Percentiles rank a stretch among this genome's conserved stretches.
Conservation (phyloP, 2,797 vertebrate species). For the Acanthurus leucopareius region DNA sequence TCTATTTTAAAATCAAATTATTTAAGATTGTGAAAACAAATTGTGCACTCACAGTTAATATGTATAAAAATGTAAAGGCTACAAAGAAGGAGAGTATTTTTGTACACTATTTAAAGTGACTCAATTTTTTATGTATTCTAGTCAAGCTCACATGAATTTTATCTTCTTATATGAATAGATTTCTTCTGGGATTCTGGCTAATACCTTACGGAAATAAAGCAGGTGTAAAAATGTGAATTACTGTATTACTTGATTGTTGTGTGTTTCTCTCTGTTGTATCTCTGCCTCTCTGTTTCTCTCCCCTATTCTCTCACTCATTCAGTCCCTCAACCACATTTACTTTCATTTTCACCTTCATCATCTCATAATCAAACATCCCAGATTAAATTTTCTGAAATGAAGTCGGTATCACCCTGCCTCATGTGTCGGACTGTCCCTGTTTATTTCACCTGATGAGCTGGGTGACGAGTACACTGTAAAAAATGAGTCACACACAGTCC, state of each 20-base stretch:
- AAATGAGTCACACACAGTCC: conserved; percentile 1
- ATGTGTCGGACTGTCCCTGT: conserved; percentile 21
- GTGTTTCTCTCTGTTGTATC: not conserved
- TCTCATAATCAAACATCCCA: conserved; percentile 56
- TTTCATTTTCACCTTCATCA: conserved; percentile 60
- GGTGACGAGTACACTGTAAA: conserved; percentile 51
- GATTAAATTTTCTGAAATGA: conserved; percentile 61
- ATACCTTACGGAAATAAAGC: conserved; percentile 33
- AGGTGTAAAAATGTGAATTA: conserved; percentile 25
- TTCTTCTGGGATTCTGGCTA: conserved; percentile 41
- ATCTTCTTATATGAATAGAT: conserved; percentile 25
- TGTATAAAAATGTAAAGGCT: not conserved
- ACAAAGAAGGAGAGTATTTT: not conserved
- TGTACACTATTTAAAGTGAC: not conserved
- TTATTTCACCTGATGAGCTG: conserved; percentile 41
- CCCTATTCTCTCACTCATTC: not conserved
- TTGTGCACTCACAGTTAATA: not conserved
- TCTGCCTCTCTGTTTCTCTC: conserved; percentile 1
- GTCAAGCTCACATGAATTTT: conserved; percentile 33
- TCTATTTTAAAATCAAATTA: not conserved
- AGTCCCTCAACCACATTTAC: conserved; percentile 46
- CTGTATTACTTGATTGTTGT: conserved; percentile 5
- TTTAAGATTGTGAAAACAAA: not conserved
- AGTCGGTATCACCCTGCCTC: conserved; percentile 38
- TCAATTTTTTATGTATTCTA: conserved; percentile 16